Conservation (phyloP, 1,140 invertebrate species). For the Asbolus verrucosus region DNA sequence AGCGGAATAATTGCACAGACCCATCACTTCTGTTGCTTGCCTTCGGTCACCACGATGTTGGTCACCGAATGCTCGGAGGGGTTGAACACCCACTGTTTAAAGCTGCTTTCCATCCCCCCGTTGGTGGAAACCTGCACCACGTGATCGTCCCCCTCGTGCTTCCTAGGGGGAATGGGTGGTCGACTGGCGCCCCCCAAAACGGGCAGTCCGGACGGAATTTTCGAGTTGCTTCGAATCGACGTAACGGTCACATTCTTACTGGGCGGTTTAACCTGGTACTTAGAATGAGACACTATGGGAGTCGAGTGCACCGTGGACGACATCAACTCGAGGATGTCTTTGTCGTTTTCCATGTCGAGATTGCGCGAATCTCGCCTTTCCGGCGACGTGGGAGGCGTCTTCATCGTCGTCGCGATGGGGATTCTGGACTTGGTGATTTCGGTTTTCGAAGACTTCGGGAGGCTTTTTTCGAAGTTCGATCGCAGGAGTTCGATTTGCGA, state of each 20-base stretch:
- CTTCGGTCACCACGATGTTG: slow-evolving; percentile 59
- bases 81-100: slow-evolving; percentile 65
- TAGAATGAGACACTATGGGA: slow-evolving; percentile 50
- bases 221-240: slow-evolving; percentile 62
- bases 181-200: slow-evolving; percentile 52
- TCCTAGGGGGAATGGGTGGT: slow-evolving; percentile 60
- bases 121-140: slow-evolving; percentile 57
- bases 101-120: slow-evolving; percentile 59
- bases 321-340: slow-evolving; percentile 62
- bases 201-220: slow-evolving; percentile 63
- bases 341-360: slow-evolving; percentile 60
- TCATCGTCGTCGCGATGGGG: slow-evolving; percentile 58
- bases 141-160: slow-evolving; percentile 50
- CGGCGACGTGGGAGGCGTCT: slow-evolving; percentile 63
- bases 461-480: slow-evolving; percentile 66
- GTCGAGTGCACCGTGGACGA: slow-evolving; percentile 58
- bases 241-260: slow-evolving; percentile 62
- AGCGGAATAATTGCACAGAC: slow-evolving; percentile 8
- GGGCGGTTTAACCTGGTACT: slow-evolving; percentile 55
- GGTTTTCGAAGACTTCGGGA: slow-evolving; percentile 52
- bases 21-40: slow-evolving; percentile 50
- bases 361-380: slow-evolving; percentile 60
- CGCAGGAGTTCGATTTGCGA: slow-evolving; percentile 66
- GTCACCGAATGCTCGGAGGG: slow-evolving; percentile 58
- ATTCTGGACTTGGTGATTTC: slow-evolving; percentile 53